A percentile compares a stretch with the other conserved stretches of the same genome.
Conservation (phyloP, 1,140 invertebrate species). For the Halesus radiatus region DNA sequence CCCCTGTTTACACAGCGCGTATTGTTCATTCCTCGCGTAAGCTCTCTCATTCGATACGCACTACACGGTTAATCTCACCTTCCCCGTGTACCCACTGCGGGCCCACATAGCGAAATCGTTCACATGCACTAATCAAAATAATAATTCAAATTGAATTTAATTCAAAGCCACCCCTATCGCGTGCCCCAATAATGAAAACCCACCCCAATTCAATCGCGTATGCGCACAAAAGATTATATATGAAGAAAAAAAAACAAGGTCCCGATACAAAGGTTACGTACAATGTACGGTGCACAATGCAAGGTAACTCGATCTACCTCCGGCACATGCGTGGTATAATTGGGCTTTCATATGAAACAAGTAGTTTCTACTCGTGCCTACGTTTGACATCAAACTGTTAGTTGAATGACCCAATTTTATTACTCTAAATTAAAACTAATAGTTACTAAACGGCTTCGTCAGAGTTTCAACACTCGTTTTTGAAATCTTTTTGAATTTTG, state of each 20-base stretch:
- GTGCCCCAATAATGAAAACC: slow-evolving; percentile 54
- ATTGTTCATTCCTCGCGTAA: background rate
- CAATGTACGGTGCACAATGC: background rate
- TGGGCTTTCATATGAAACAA: slow-evolving; percentile 46
- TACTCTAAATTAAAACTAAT: no score
- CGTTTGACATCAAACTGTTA: no score
- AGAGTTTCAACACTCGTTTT: no score
- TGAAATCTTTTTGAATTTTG: no score
- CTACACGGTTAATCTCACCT: slow-evolving; percentile 47
- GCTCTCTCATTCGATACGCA: slow-evolving; percentile 17
- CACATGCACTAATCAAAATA: slow-evolving; percentile 51
- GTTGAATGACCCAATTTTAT: no score
- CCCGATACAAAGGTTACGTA: background rate
- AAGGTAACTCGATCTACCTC: slow-evolving; percentile 56
- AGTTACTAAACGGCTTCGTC: no score
- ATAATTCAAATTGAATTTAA: slow-evolving; percentile 59
- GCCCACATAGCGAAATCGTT: slow-evolving; percentile 33
- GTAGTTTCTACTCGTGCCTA: background rate
- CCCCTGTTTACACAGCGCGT: no score
- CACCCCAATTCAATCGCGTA: slow-evolving; percentile 55
- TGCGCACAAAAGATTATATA: slow-evolving; percentile 52
- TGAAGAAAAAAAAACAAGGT: slow-evolving; percentile 49
- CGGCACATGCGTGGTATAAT: slow-evolving; percentile 48
- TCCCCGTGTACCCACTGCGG: slow-evolving; percentile 13
- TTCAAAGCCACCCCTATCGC: slow-evolving; percentile 58